Evolutionary conservation across 1,140 invertebrate species (phyloP), one percentile per base, ranked within the genome.

Genomic region (Bombyx mandarina): DNA sequence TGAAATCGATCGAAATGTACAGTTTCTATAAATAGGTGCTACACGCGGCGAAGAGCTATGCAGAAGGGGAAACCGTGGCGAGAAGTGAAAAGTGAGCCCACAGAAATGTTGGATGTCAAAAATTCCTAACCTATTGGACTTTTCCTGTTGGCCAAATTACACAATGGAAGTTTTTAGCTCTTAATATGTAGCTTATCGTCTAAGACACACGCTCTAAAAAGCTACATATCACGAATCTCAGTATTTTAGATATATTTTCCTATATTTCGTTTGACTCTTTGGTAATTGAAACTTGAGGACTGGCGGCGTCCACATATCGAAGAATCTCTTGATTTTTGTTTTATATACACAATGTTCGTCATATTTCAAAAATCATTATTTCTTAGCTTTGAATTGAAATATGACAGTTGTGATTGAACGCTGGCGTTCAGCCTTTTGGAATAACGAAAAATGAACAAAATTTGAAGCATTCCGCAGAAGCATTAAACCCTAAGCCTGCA

Each of bases 141-240:
- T 51, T 22, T 51, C n/a, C 42, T n/a, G 26, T 48, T 56, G 54
- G 54, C n/a, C 54, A 56, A 56, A 56, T 47, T 26, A 47, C 35
- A n/a, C 6, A 56, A 12, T 49, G 46, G 46, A 56, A 12, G 49
- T 5, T 56, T 9, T 56, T 53, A 50, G 9, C 53, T 57, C 60
- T 58, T 52, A 57, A 49, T 51, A 56, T 63, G 64, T 63, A 62
- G 61, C 63, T 65, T 67, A 58, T 61, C 60, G 67, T 62, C 70
- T 69, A 49, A 65, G 72, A 72, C 77, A 72, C 73, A 62, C 66
- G 66, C 69, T 71, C 56, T 58, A 50, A 64, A 50, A 64, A 62
- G 64, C 71, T 66, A 85, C 79, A 85, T 85, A 82, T 82, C 79
- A 83, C 69, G 78, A 86, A 86, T 83, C 80, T 86, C 82, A 78